Base-by-base conservation (phyloP, 1,140 invertebrate species). In the Nomia melanderi region DNA sequence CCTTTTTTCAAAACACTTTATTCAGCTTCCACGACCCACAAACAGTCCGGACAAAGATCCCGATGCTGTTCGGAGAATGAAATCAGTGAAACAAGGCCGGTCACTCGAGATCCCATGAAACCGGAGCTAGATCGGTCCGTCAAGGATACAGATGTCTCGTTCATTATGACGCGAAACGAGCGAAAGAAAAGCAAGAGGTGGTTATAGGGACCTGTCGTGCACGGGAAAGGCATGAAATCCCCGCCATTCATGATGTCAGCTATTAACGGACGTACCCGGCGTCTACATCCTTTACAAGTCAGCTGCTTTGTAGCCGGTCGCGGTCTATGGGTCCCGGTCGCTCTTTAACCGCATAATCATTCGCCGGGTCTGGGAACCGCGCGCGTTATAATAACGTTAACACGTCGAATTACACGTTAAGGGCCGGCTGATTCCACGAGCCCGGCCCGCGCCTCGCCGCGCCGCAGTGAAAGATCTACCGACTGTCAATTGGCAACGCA, bases 221-320 rank as follows among this genome's bases (percentile, higher is more conserved):
- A 33, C 75, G 81, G 81, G 81, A 81, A 86, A 86, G 84, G 84
- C 84, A 86, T 86, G 84, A 86, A 86, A 86, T 86, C 83, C 84
- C 74, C 75, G 84, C 81, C 84, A 86, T 86, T 86, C 84, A 81
- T 72, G 81, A 63, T 83, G 84, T 85, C 84, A 81, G 78, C 84
- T 85, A 86, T 85, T 83, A 86, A 83, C 80, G 77, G 78, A 85
- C 83, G 84, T 72, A 76, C 83, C n/a, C n/a, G 74, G 77, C 81
- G 72, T 76, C 69, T 85, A 78, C 83, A 78, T 86, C 84, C 84
- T 86, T 86, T 86, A 86, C 71, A 83, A 86, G 84, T 86, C 84
- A 86, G 81, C 74, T 80, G 84, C 84, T 83, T 86, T 86, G 84
- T 86, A 69, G 75, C 78, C 56, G 50, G 59, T 64, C 67, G 81